Conservation (phyloP, 2,888 invertebrate genomes). For the Busseola fusca region DNA sequence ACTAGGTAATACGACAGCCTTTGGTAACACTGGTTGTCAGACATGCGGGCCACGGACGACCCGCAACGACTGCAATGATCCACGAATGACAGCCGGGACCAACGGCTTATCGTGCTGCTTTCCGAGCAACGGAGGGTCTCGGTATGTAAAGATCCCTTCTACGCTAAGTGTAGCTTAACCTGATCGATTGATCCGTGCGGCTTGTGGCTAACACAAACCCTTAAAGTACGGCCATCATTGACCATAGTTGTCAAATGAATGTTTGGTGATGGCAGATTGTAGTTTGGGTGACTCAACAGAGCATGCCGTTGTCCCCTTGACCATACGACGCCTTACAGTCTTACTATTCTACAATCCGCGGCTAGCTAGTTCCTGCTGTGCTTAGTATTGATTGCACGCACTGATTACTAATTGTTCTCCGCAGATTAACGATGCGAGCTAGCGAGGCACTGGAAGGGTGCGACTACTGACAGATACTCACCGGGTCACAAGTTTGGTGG, state of each 20-base stretch:
- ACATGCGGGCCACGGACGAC: background rate
- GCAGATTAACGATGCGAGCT: constrained; percentile 42
- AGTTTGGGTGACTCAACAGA: background rate
- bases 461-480: background rate
- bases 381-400: constrained; percentile 40
- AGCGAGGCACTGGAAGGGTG: constrained; percentile 7
- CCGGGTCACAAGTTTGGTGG: too few relatives aligned
- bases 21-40: background rate
- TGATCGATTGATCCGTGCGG: background rate
- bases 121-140: background rate
- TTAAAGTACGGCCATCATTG: background rate
- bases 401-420: constrained; percentile 50
- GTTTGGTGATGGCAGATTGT: background rate
- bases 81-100: background rate
- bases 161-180: background rate
- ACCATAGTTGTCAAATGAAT: background rate
- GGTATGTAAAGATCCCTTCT: background rate
- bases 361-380: background rate
- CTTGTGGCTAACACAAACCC: background rate
- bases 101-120: background rate
- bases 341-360: background rate
- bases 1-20: background rate
- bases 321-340: background rate
- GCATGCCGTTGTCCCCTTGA: background rate
- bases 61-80: background rate